These are phyloP conservation scores for Boloria selene DNA, from an alignment of 2,888 invertebrate genomes.

Conservation along the genomic window DNA sequence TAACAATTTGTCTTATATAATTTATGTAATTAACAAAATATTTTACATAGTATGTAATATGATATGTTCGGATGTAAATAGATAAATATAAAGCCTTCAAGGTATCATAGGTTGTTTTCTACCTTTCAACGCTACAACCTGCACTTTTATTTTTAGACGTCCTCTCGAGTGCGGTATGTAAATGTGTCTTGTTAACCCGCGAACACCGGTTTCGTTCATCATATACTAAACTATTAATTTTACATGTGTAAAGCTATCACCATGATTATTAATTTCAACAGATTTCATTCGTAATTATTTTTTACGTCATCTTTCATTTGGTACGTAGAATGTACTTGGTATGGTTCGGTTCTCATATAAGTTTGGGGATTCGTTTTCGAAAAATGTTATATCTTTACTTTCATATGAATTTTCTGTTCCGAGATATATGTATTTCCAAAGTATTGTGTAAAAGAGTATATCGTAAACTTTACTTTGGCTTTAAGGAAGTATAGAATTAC, in stretches of 20 bases:
- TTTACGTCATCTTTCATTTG: slow-evolving; percentile 10
- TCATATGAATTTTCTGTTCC: not conserved
- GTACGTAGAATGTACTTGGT: not conserved
- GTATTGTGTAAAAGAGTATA: too few relatives aligned
- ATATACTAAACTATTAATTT: slow-evolving; percentile 26
- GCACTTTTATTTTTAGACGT: slow-evolving; percentile 72
- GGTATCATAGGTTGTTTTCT: slow-evolving; percentile 39
- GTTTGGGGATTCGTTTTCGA: not conserved
- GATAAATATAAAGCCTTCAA: slow-evolving; percentile 32
- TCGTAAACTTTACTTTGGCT: too few relatives aligned
- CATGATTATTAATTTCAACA: slow-evolving; percentile 15
- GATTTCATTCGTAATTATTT: slow-evolving; percentile 7
- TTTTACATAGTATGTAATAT: slow-evolving; percentile 9
- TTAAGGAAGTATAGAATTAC: too few relatives aligned
- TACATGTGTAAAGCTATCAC: slow-evolving; percentile 27
- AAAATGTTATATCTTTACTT: not conserved
- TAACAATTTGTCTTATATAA: too few relatives aligned
- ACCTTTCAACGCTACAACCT: slow-evolving; percentile 52
- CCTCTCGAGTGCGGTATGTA: slow-evolving; percentile 64
- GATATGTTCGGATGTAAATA: slow-evolving; percentile 19
- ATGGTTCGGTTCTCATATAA: not conserved
- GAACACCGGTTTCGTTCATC: slow-evolving; percentile 28
- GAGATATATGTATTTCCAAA: not conserved
- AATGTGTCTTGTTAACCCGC: slow-evolving; percentile 59
- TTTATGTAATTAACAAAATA: too few relatives aligned